These are phyloP conservation scores for Mesorhabditis spiculigera DNA, from an alignment of 2,888 invertebrate genomes.

Conservation along the genomic window DNA sequence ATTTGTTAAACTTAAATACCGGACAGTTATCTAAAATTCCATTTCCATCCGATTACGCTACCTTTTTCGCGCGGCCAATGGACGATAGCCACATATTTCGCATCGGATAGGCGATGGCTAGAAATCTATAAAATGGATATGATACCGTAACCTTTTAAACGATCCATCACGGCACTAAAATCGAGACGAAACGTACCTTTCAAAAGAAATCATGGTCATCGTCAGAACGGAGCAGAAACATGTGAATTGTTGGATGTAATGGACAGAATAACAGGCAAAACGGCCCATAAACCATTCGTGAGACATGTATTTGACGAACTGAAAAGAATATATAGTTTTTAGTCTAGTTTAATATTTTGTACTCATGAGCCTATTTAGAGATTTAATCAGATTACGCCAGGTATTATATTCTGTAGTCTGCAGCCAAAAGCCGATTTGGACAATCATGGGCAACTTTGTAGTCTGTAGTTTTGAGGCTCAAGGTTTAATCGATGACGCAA, in stretches of 20 bases:
- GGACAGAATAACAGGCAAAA: constrained; percentile 70
- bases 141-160: too few relatives aligned
- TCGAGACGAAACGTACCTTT: constrained; percentile 65
- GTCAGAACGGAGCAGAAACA: constrained; percentile 73
- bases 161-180: too few relatives aligned
- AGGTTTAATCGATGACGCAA: too few relatives aligned
- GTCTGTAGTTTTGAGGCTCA: too few relatives aligned
- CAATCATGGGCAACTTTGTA: too few relatives aligned
- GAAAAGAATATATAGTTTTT: constrained; percentile 4
- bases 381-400: too few relatives aligned
- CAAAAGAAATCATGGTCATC: constrained; percentile 72
- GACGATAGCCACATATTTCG: constrained; percentile 71
- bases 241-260: constrained; percentile 73
- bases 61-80: constrained; percentile 68
- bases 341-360: too few relatives aligned
- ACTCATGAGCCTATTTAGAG: too few relatives aligned
- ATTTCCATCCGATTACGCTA: constrained; percentile 40
- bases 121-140: constrained; percentile 65
- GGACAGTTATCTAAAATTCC: neutral
- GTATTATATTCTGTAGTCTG: too few relatives aligned
- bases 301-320: constrained; percentile 63
- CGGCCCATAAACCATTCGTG: constrained; percentile 71
- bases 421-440: too few relatives aligned
- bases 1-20: neutral
- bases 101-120: constrained; percentile 73